Evolutionary conservation across 1,140 invertebrate species (phyloP).

Genomic region (Wasmannia auropunctata): DNA sequence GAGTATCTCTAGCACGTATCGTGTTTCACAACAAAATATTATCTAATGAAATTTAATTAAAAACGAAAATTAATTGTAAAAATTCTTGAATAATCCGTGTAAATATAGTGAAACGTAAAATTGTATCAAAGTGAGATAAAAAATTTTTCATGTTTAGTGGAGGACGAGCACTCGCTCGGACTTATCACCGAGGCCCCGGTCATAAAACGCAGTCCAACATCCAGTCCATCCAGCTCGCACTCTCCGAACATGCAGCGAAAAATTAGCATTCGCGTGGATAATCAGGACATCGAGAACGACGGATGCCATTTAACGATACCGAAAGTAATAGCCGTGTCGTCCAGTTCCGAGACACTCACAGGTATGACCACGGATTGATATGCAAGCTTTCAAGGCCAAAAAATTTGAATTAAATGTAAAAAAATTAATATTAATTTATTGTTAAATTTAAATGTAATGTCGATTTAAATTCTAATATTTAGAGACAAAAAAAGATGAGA

Average conservation of each 20-base stretch:
- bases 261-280: slow-evolving; percentile 81
- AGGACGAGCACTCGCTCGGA: slow-evolving; percentile 84
- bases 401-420: slow-evolving; percentile 1
- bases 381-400: not conserved
- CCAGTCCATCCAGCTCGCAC: slow-evolving; percentile 66
- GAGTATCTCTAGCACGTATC: slow-evolving; percentile 68
- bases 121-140: not conserved
- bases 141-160: slow-evolving; percentile 78
- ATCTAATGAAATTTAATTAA: no score
- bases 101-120: no score
- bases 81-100: not conserved
- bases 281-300: slow-evolving; percentile 83
- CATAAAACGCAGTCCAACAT: slow-evolving; percentile 78
- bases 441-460: not conserved
- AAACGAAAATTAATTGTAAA: no score
- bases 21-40: not conserved
- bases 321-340: slow-evolving; percentile 89
- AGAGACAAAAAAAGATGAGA: not conserved
- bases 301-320: slow-evolving; percentile 88
- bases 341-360: slow-evolving; percentile 91
- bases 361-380: slow-evolving; percentile 82
- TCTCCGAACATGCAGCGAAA: slow-evolving; percentile 79
- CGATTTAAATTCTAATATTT: not conserved
- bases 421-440: not conserved
- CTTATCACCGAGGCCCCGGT: slow-evolving; percentile 78